Evolutionary conservation across 2,888 invertebrate species (phyloP).

Genomic region (Dendrolimus houi): DNA sequence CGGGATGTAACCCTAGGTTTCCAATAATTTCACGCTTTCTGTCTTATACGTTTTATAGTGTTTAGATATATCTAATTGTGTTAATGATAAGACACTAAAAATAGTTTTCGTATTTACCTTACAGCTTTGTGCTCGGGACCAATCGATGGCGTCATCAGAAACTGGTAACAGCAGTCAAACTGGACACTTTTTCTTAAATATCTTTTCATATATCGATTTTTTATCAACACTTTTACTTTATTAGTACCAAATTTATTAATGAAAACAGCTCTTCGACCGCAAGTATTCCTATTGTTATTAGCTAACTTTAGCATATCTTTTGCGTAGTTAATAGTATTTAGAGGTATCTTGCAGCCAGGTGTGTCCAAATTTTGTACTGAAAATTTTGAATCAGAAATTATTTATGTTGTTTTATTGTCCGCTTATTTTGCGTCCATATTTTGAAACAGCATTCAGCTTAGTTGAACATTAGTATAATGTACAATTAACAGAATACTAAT

Average conservation of each 20-base stretch:
- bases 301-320: conserved; percentile 12
- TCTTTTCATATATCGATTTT: conserved; percentile 28
- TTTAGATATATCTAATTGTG: too few relatives aligned
- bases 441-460: too few relatives aligned
- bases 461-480: too few relatives aligned
- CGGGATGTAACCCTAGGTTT: too few relatives aligned
- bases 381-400: conserved; percentile 10
- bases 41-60: too few relatives aligned
- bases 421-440: too few relatives aligned
- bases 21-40: too few relatives aligned
- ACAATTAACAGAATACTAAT: too few relatives aligned
- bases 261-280: conserved; percentile 48
- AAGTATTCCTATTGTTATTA: conserved; percentile 10
- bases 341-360: conserved; percentile 52
- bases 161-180: conserved; percentile 51
- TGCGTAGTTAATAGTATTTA: conserved; percentile 30
- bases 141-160: conserved; percentile 20
- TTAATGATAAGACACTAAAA: too few relatives aligned
- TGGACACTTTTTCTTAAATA: conserved; percentile 28
- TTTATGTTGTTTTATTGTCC: too few relatives aligned
- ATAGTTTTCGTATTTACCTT: not conserved
- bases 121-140: not conserved
- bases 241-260: conserved; percentile 33
- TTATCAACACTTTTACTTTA: conserved; percentile 37
- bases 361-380: conserved; percentile 41